Evolutionary conservation across 2,888 invertebrate genomes (phyloP).

Genomic region (Catocala nupta): DNA sequence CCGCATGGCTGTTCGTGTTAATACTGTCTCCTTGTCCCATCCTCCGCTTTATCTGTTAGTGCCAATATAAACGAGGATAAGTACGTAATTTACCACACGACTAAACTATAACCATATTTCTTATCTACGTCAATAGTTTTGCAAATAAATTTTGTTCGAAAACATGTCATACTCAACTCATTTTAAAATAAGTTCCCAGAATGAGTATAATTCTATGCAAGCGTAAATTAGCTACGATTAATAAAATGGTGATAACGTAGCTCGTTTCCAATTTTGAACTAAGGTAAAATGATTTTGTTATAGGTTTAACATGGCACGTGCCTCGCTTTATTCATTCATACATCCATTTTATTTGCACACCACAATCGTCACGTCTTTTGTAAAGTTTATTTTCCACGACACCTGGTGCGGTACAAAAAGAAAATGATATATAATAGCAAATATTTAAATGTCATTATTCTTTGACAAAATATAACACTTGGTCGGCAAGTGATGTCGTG

Average conservation of each 20-base stretch:
- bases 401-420: slow-evolving; percentile 31
- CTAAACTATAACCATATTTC: background rate
- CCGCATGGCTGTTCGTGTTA: slow-evolving; percentile 5
- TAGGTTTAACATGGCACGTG: slow-evolving; percentile 31
- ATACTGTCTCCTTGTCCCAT: background rate
- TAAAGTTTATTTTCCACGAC: slow-evolving; percentile 42
- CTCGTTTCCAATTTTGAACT: background rate
- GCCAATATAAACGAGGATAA: slow-evolving; percentile 3
- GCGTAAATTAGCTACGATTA: background rate
- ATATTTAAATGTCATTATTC: slow-evolving; percentile 45
- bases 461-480: slow-evolving; percentile 39
- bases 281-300: background rate
- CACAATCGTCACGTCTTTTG: slow-evolving; percentile 51
- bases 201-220: background rate
- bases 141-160: background rate
- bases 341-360: slow-evolving; percentile 38
- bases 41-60: background rate
- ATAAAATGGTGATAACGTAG: slow-evolving; percentile 3
- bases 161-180: background rate
- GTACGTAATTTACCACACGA: slow-evolving; percentile 4
- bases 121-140: slow-evolving; percentile 2
- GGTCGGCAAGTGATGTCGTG: slow-evolving; percentile 36
- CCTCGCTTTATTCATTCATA: slow-evolving; percentile 39
- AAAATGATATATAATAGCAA: slow-evolving; percentile 42
- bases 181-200: background rate